Evolutionary conservation across 2,113 vertebrate genomes (phyloP).

Genomic region (Phodopus roborovskii): DNA sequence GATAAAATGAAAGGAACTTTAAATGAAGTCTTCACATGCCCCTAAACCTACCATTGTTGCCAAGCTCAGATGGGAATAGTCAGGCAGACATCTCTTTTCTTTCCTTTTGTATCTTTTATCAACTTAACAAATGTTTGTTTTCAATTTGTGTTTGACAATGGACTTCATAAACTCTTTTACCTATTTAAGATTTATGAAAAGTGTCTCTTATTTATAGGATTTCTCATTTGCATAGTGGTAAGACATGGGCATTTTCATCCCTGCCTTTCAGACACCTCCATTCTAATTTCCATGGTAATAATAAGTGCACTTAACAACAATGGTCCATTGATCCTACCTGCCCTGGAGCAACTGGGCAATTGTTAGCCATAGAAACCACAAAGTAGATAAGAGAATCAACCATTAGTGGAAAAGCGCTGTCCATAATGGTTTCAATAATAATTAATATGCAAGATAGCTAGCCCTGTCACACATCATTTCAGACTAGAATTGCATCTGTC

Average conservation of each 20-base stretch:
- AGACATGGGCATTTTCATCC: slow-evolving; percentile 48
- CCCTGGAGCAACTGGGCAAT: slow-evolving; percentile 77
- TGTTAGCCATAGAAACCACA: slow-evolving; percentile 68
- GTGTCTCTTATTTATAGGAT: slow-evolving; percentile 54
- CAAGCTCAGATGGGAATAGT: slow-evolving; percentile 18
- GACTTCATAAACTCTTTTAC: slow-evolving; percentile 77
- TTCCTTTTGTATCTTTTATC: slow-evolving; percentile 63
- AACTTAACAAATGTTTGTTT: slow-evolving; percentile 82
- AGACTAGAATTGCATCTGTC: slow-evolving; percentile 87
- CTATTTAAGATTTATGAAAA: slow-evolving; percentile 70
- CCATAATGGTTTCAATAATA: slow-evolving; percentile 75
- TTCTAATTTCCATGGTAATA: slow-evolving; percentile 71
- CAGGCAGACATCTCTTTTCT: background rate
- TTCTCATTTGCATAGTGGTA: slow-evolving; percentile 61
- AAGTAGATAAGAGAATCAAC: slow-evolving; percentile 70
- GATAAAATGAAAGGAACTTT: slow-evolving; percentile 76
- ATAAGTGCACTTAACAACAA: slow-evolving; percentile 75
- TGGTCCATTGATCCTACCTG: slow-evolving; percentile 79
- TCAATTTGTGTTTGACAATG: slow-evolving; percentile 79
- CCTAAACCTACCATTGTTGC: slow-evolving; percentile 58
- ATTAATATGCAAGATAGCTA: slow-evolving; percentile 85
- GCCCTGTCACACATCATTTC: slow-evolving; percentile 85
- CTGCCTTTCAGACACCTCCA: slow-evolving; percentile 61
- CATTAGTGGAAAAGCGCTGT: slow-evolving; percentile 66
- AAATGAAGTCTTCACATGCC: slow-evolving; percentile 72